A percentile compares a stretch with the other conserved stretches of the same genome.
Conservation (phyloP, 1,140 invertebrate genomes). For the Ceratoteleas bidentatus region DNA sequence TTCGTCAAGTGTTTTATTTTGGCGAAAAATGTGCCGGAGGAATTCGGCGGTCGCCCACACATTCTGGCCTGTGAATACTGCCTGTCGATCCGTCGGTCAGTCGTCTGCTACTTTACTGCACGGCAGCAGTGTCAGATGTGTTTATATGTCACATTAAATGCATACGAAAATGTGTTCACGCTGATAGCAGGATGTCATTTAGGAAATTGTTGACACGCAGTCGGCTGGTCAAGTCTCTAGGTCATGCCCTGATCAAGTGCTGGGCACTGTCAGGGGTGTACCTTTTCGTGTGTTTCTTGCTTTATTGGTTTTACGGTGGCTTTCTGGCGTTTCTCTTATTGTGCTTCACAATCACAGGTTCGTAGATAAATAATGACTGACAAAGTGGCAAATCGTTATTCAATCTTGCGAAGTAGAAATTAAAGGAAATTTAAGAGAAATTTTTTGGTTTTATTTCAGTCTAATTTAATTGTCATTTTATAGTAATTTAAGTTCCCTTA, state of each 20-base stretch:
- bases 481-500: no score
- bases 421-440: background rate
- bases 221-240: constrained; percentile 70
- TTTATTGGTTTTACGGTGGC: constrained; percentile 92
- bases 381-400: no score
- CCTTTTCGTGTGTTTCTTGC: constrained; percentile 85
- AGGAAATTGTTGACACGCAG: constrained; percentile 69
- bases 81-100: no score
- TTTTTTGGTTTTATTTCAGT: background rate
- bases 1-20: no score
- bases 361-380: constrained; percentile 56
- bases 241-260: constrained; percentile 78
- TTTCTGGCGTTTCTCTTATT: constrained; percentile 87
- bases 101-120: no score
- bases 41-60: no score
- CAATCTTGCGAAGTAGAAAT: background rate
- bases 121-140: background rate
- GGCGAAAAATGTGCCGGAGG: no score
- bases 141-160: background rate
- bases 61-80: no score
- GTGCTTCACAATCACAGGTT: constrained; percentile 86
- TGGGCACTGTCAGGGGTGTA: constrained; percentile 83
- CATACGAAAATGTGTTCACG: background rate
- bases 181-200: constrained; percentile 70
- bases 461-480: background rate